These are phyloP conservation scores for Neogobius melanostomus DNA, from an alignment of 2,113 vertebrate genomes.

Conservation along the genomic window DNA sequence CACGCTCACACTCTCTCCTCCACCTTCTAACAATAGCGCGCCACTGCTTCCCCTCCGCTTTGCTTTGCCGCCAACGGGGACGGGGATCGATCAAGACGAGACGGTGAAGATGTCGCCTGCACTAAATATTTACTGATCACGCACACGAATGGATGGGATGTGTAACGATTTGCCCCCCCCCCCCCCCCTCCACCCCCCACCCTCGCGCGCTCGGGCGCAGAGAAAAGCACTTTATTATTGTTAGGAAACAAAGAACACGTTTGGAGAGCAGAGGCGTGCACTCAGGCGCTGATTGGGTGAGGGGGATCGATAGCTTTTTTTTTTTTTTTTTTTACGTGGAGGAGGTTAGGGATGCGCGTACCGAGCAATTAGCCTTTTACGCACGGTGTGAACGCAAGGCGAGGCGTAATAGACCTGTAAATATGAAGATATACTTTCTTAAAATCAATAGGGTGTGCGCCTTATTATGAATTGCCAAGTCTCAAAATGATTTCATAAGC, in stretches of 20 bases:
- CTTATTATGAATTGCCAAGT: neutral
- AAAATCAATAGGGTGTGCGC: neutral
- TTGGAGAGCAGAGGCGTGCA: conserved; percentile 80
- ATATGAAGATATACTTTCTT: neutral
- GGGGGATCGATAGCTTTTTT: conserved; percentile 84
- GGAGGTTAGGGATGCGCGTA: conserved; percentile 29
- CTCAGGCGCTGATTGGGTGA: conserved; percentile 90
- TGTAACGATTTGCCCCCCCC: conserved; percentile 85
- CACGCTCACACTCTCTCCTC: conserved; percentile 61
- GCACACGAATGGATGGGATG: conserved; percentile 86
- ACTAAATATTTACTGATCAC: conserved; percentile 99
- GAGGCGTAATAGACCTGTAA: neutral
- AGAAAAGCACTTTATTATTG: conserved; percentile 92
- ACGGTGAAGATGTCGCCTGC: conserved; percentile 86
- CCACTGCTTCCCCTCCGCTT: neutral
- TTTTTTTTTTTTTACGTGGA: conserved; percentile 26
- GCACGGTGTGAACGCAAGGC: conserved; percentile 6
- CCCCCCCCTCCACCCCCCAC: conserved; percentile 19
- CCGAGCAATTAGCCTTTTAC: conserved; percentile 3
- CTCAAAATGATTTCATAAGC: neutral
- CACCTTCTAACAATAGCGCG: conserved; percentile 72
- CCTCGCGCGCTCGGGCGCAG: conserved; percentile 67
- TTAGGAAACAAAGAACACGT: conserved; percentile 89
- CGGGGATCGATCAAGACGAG: conserved; percentile 88
- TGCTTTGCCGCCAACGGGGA: conserved; percentile 76